Percentiles rank a stretch among this genome's conserved stretches.
These are phyloP conservation scores for Erpornis zantholeuca DNA, from an alignment of 2,113 vertebrate genomes.

Conservation along the genomic window DNA sequence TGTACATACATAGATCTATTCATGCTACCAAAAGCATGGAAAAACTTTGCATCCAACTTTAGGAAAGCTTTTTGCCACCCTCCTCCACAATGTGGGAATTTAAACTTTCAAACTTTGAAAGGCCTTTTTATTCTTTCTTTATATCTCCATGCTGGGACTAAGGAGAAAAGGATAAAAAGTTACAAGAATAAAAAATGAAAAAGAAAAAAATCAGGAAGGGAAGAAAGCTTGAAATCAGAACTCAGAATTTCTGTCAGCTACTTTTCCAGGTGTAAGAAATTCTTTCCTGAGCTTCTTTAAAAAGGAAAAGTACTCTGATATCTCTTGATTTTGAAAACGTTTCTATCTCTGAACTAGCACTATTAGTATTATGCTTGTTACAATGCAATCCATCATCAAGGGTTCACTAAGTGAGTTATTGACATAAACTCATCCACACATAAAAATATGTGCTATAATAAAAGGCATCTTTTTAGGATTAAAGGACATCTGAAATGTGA, in stretches of 20 bases:
- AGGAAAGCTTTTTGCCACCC: too few species aligned
- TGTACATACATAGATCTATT: not conserved
- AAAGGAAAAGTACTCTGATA: not conserved
- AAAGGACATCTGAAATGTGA: not conserved
- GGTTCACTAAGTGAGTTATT: not conserved
- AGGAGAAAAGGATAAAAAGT: not conserved
- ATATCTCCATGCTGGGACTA: not conserved
- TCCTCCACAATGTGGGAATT: not conserved
- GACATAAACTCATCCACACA: not conserved
- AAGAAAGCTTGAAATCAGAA: not conserved
- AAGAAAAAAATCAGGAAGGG: not conserved
- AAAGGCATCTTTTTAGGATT: not conserved
- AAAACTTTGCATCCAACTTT: not conserved
- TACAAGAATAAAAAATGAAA: not conserved
- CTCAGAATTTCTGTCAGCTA: not conserved
- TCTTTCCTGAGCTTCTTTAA: not conserved
- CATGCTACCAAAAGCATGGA: not conserved
- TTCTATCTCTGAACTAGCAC: not conserved
- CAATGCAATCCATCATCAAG: not conserved
- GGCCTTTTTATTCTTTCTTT: not conserved
- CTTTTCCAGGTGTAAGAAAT: not conserved
- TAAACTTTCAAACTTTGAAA: not conserved
- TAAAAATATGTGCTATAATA: not conserved
- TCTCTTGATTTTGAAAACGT: not conserved
- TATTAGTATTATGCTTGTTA: not conserved